Evolutionary conservation across 1,140 invertebrate species (phyloP), one percentile per base, ranked within the genome.

Genomic region (Aphaenogaster floridana): DNA sequence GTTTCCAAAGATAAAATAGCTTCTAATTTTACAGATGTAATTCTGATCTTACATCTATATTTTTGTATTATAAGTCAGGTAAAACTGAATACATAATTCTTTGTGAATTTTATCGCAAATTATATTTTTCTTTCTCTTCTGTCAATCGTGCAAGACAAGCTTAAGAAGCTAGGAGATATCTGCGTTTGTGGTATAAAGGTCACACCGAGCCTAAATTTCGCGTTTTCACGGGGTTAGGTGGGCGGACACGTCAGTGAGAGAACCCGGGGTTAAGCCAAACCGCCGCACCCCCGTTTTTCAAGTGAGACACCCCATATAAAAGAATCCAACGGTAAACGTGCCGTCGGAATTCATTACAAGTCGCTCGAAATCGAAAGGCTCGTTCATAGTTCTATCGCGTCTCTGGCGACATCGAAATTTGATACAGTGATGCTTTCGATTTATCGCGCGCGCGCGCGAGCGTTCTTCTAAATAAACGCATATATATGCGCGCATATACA

Each of bases 321-420:
- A 76, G 57, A 84, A 71, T 81, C 1, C 39, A 45, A 71, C 66
- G 39, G 3, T 57, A 81, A 74, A 74, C 68, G 45, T 34, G 69
- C n/a, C 69, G 50, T 39, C 69, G 34, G 45, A 84, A 84, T 84
- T 84, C 13, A 45, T 84, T 76, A 74, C 42, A 74, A 50, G 69
- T 84, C 28, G 13, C 57, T 76, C 17, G 42, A 8, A 74, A 59
- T 72, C 42, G 54, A 61, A 42, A 63, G 42, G 13, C 17, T 59
- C n/a, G 2, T 54, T 80, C 13, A n/a, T 34, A 76, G 8, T 84
- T 76, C 21, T 48, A 28, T 2, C 54, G 28, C 69, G 68, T 74
- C 4, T 36, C 45, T 61, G 34, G 34, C 15, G 39, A 81, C 8
- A 45, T 28, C 61, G 8, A 68, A 68, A 80, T 59, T 71, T 71